Evolutionary conservation across 2,797 vertebrate species (phyloP).

Genomic region (Rallus crepitans): DNA sequence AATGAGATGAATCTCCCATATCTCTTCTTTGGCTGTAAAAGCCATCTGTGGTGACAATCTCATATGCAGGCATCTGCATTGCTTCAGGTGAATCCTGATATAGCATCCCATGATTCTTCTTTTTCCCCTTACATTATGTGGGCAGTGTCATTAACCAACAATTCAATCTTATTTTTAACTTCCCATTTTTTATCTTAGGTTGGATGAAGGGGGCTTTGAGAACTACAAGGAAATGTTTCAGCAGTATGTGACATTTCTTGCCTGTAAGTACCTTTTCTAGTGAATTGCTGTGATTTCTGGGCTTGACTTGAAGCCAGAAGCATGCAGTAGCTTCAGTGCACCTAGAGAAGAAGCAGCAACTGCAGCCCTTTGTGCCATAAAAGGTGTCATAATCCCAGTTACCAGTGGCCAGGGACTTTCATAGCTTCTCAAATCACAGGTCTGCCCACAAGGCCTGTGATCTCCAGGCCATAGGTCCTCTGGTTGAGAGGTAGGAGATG

Average conservation of each 20-base stretch:
- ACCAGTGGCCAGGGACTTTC: not conserved
- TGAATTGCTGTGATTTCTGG: not conserved
- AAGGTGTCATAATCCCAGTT: not conserved
- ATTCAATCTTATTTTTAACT: not conserved
- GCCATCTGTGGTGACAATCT: not conserved
- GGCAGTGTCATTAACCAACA: not conserved
- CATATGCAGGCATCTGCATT: not conserved
- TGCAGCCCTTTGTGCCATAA: not conserved
- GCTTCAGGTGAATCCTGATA: not conserved
- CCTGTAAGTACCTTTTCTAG: conserved; percentile 13
- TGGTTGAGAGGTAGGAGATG: not conserved
- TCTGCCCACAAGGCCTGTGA: not conserved
- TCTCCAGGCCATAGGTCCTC: not conserved
- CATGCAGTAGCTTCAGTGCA: not conserved
- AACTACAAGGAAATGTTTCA: conserved; percentile 22
- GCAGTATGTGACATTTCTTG: not conserved
- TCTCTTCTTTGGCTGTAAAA: not conserved
- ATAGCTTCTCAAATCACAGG: not conserved
- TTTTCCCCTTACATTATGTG: not conserved
- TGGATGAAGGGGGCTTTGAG: conserved; percentile 28
- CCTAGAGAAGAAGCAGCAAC: not conserved
- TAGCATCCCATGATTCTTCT: not conserved
- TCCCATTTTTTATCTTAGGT: not conserved
- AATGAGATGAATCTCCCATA: not conserved
- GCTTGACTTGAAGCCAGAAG: too few relatives aligned